These are phyloP conservation scores for Netelia inedita DNA, from an alignment of 2,888 invertebrate species.

Conservation along the genomic window DNA sequence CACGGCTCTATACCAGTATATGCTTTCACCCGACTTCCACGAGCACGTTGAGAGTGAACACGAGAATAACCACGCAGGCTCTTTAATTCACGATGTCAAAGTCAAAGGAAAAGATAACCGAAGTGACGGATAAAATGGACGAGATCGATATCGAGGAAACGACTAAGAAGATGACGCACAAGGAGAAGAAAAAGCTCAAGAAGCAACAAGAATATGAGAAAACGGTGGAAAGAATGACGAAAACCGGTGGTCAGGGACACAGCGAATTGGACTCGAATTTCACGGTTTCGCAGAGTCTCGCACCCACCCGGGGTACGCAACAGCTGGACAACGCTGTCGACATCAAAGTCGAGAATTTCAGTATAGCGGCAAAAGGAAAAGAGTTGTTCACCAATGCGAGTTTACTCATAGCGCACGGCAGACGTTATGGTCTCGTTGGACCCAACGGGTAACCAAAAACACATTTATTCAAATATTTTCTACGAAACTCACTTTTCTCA, in stretches of 20 bases:
- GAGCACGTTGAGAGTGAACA: conserved; percentile 23
- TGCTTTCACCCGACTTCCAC: conserved; percentile 1
- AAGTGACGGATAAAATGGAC: conserved; percentile 77
- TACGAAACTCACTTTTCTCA: not conserved
- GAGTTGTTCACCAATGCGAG: conserved; percentile 98
- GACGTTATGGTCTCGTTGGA: conserved; percentile 98
- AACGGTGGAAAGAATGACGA: conserved; percentile 93
- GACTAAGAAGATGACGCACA: conserved; percentile 92
- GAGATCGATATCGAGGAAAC: conserved; percentile 83
- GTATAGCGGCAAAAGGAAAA: conserved; percentile 98
- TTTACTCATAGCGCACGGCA: conserved; percentile 95
- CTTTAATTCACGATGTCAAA: conserved; percentile 72
- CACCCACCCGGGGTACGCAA: conserved; percentile 83
- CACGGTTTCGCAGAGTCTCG: conserved; percentile 94
- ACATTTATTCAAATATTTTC: not conserved
- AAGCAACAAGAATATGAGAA: conserved; percentile 95
- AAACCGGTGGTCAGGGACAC: conserved; percentile 95
- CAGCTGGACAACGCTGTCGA: conserved; percentile 96
- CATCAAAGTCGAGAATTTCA: conserved; percentile 99
- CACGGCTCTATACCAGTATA: not conserved
- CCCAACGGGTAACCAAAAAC: conserved; percentile 93
- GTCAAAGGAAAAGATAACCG: conserved; percentile 67
- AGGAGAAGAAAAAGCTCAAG: conserved; percentile 96
- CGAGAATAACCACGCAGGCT: not conserved
- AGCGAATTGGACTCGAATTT: conserved; percentile 97